A percentile compares a stretch with the other conserved stretches of the same genome.
phyloP scores from a whole-genome alignment of 2,797 vertebrate genomes.

The Gastrophryne carolinensis region DNA sequence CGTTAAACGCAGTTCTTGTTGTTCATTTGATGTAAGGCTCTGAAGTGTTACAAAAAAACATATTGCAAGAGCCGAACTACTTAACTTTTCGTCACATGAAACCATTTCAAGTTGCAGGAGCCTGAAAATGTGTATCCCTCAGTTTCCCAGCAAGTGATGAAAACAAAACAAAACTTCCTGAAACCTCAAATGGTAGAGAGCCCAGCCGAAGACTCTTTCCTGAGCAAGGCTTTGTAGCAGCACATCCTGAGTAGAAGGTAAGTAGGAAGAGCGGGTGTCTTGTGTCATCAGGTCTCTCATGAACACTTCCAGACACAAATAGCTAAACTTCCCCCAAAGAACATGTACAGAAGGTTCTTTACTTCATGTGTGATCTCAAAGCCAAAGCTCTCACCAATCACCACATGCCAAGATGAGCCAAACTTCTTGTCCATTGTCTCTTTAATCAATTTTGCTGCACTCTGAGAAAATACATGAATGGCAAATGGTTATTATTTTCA shows the following conservation, averaged over 20 bases:
- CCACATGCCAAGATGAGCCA: constrained; percentile 96
- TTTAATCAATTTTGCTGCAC: constrained; percentile 96
- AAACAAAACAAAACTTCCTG: constrained; percentile 1
- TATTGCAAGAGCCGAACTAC: constrained; percentile 30
- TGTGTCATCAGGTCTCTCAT: constrained; percentile 60
- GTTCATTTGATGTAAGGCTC: constrained; percentile 27
- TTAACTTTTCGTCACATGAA: background rate
- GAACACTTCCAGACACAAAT: constrained; percentile 98
- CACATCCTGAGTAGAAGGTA: constrained; percentile 48
- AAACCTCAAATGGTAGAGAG: constrained; percentile 43
- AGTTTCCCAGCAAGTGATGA: constrained; percentile 14
- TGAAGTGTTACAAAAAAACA: constrained; percentile 9
- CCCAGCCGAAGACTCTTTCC: constrained; percentile 45
- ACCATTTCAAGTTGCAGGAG: constrained; percentile 16
- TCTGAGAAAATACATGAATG: too few species aligned
- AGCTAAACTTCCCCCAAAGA: constrained; percentile 91
- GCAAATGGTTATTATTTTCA: too few species aligned
- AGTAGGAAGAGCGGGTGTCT: constrained; percentile 5
- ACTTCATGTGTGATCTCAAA: constrained; percentile 97
- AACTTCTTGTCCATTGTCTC: constrained; percentile 99
- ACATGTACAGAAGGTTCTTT: constrained; percentile 97
- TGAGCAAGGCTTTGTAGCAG: constrained; percentile 49
- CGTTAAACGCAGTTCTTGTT: constrained; percentile 11
- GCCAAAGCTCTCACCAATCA: constrained; percentile 94
- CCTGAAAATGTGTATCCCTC: constrained; percentile 15